Conservation (phyloP, 1,140 invertebrate genomes). For the Cryptotermes secundus region DNA sequence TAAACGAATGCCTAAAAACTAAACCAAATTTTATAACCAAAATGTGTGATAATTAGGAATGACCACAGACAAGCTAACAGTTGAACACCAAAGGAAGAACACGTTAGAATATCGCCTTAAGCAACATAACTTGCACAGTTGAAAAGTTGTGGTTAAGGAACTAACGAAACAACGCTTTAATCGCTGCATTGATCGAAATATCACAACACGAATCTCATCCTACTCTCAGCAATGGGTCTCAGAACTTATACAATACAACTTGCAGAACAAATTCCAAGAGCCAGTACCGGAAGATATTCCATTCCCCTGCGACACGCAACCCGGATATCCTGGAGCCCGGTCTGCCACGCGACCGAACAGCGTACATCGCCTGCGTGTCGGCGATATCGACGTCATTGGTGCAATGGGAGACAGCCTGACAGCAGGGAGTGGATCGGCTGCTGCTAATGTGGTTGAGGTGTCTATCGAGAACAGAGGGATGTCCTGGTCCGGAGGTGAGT, state of each 20-base stretch:
- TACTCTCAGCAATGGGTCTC: neutral
- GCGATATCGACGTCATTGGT: slow-evolving; percentile 49
- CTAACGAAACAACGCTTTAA: too few species aligned
- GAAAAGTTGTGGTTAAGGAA: too few species aligned
- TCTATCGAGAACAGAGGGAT: slow-evolving; percentile 25
- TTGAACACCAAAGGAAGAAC: too few species aligned
- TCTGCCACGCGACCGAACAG: slow-evolving; percentile 1
- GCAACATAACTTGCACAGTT: too few species aligned
- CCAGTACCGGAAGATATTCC: neutral
- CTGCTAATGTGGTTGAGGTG: slow-evolving; percentile 31
- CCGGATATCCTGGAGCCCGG: neutral
- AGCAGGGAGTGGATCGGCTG: slow-evolving; percentile 47
- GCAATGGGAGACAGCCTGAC: slow-evolving; percentile 52
- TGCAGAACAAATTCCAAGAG: neutral
- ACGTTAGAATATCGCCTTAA: too few species aligned
- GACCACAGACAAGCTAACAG: too few species aligned
- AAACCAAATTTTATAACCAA: too few species aligned
- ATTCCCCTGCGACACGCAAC: slow-evolving; percentile 21
- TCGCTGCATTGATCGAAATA: too few species aligned
- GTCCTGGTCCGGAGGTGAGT: slow-evolving; percentile 25
- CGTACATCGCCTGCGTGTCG: slow-evolving; percentile 47
- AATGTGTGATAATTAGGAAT: too few species aligned
- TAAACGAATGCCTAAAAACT: too few species aligned
- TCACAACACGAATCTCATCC: neutral
- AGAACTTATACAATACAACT: neutral